These are phyloP conservation scores for Nasonia oneida DNA, from an alignment of 2,888 invertebrate species.

Conservation along the genomic window DNA sequence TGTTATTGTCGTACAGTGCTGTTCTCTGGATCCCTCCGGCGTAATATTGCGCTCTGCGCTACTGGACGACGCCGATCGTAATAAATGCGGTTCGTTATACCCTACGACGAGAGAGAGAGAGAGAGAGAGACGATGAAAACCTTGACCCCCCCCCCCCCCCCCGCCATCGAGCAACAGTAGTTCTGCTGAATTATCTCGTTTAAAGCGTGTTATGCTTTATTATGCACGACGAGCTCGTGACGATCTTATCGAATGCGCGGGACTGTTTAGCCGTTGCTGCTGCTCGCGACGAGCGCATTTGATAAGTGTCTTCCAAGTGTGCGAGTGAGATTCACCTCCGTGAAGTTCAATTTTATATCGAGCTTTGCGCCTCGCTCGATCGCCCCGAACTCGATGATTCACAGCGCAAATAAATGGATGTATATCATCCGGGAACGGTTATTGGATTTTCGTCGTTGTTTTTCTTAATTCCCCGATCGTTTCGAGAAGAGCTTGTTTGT, in stretches of 20 bases:
- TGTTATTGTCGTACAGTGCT: not conserved
- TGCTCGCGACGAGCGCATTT: not conserved
- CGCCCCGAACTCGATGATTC: not conserved
- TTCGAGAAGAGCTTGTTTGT: not conserved
- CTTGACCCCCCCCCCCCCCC: not conserved
- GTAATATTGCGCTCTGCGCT: not conserved
- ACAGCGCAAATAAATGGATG: too few species aligned
- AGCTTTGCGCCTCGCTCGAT: not conserved
- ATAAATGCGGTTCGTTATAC: not conserved
- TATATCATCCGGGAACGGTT: too few species aligned
- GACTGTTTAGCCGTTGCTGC: not conserved
- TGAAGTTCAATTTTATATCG: not conserved
- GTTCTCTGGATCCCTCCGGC: not conserved
- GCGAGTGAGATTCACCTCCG: not conserved
- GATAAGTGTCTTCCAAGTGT: not conserved
- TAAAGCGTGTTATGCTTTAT: not conserved
- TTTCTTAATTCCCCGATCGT: not conserved
- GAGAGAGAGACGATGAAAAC: not conserved
- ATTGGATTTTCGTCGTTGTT: too few species aligned
- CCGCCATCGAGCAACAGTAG: not conserved
- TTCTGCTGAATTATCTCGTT: slow-evolving; percentile 5
- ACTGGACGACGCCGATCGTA: not conserved
- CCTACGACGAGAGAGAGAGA: not conserved
- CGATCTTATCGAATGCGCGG: not conserved
- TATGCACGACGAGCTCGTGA: not conserved